Conservation (phyloP, 1,140 invertebrate genomes). For the Brachionus calyciflorus region DNA sequence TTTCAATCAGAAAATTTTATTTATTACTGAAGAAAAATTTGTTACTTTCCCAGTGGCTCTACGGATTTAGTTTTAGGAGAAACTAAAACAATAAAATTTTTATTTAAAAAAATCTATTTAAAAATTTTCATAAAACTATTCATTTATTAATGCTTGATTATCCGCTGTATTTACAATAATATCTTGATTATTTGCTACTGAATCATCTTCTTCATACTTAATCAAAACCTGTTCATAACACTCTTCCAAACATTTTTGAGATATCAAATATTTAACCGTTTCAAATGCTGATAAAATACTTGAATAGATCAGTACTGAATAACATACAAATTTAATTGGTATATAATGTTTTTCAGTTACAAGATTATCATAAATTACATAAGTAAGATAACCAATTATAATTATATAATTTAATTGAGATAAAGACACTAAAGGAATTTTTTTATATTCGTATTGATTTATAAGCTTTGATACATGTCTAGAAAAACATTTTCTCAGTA, state of each 20-base stretch:
- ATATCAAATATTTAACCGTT: conserved; percentile 39
- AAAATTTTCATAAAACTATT: too few species aligned
- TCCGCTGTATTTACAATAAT: too few species aligned
- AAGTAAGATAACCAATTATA: conserved; percentile 5
- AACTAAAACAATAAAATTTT: too few species aligned
- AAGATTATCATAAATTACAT: conserved; percentile 36
- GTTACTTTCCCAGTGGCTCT: too few species aligned
- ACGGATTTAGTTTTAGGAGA: too few species aligned
- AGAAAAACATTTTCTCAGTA: not conserved
- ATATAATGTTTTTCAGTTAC: conserved; percentile 36
- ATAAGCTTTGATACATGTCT: not conserved
- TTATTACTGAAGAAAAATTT: too few species aligned
- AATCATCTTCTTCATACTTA: not conserved
- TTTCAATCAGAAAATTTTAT: too few species aligned
- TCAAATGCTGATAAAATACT: conserved; percentile 32
- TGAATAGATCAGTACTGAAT: conserved; percentile 34
- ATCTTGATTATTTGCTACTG: too few species aligned
- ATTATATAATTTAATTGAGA: conserved; percentile 33
- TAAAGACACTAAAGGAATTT: conserved; percentile 8
- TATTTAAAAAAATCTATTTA: too few species aligned
- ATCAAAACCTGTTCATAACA: not conserved
- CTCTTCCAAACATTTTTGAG: conserved; percentile 11
- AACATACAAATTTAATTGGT: conserved; percentile 40
- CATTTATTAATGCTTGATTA: too few species aligned
- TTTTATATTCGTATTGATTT: not conserved